Base-by-base conservation (phyloP, 2,797 vertebrate genomes). In the Phyllotis vaccarum region DNA sequence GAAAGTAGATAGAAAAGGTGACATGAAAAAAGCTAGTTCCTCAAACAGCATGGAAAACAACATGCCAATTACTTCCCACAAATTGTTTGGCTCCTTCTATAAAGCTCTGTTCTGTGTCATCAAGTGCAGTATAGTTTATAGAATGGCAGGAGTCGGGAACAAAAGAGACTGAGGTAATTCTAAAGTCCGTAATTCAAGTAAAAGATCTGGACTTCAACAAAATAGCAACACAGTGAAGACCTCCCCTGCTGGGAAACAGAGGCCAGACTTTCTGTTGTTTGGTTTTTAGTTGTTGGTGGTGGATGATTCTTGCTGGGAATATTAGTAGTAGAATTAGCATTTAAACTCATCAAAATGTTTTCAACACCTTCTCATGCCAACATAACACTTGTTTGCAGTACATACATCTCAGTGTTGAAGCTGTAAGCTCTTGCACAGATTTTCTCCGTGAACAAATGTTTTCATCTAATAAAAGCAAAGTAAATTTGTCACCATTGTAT, bases 401-500 rank as follows among this genome's bases (percentile, higher is more conserved):
- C 70, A 56, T 86, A 89, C 14, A 54, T 88, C 83, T 85, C 86
- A 72, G 1, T 2, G 12, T 31, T 91, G 64, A 83, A 22, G 6
- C 14, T 68, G n/a, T 46, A 72, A 86, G 46, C 10, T 58, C 89
- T 40, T 80, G 14, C 34, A 66, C 62, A 92, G 24, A 90, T 86
- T 95, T 78, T n/a, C 29, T 88, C 80, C 31, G 66, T 89, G 52
- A 94, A 62, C 87, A 93, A 96, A 93, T 46, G 52, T 17, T 81
- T 76, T 90, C 54, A 58, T 90, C 76, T 74, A 34, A 89, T 75
- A 58, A 72, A 66, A 91, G 86, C 68, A 76, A 86, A 94, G 75
- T 91, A 70, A 79, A 93, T 95, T 58, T 90, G 58, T 90, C 76
- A 81, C 54, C 83, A 87, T 83, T 94, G 14, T 54, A 95, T 96